Percentiles rank a stretch among this genome's conserved stretches.
These are phyloP conservation scores for Drosophila glabriapex DNA, from an alignment of 2,888 invertebrate genomes.

Conservation along the genomic window DNA sequence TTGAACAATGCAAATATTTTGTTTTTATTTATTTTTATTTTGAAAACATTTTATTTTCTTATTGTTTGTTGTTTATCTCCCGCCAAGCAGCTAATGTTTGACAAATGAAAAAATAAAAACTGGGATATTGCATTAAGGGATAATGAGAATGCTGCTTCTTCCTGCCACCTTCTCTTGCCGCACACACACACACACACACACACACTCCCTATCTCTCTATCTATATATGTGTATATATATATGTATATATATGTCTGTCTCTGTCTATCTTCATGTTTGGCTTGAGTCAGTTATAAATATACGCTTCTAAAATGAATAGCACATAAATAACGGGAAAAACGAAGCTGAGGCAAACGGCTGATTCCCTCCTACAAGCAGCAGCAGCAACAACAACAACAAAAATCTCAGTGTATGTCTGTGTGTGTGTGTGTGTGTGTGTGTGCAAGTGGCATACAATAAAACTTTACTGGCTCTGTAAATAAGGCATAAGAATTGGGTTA, in stretches of 20 bases:
- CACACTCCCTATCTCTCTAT: not conserved
- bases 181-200: not conserved
- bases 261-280: not conserved
- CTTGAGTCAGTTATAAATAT: slow-evolving; percentile 49
- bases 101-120: not conserved
- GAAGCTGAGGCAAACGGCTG: slow-evolving; percentile 38
- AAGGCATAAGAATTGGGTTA: slow-evolving; percentile 83
- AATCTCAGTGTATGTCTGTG: not conserved
- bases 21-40: not conserved
- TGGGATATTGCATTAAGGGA: not conserved
- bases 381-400: not conserved
- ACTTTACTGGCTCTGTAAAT: slow-evolving; percentile 76
- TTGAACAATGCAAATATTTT: not conserved
- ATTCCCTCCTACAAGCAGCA: slow-evolving; percentile 27
- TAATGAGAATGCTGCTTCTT: not conserved
- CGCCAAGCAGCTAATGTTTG: not conserved
- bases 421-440: slow-evolving; percentile 18
- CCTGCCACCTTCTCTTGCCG: not conserved
- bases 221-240: not conserved
- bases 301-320: slow-evolving; percentile 44
- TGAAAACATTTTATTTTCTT: not conserved
- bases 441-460: slow-evolving; percentile 64
- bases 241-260: not conserved
- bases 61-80: not conserved
- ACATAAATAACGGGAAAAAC: slow-evolving; percentile 54